Percentiles rank a stretch among this genome's conserved stretches.
These are phyloP conservation scores for Drosophila quadrilineata DNA, from an alignment of 1,140 invertebrate genomes.

Conservation along the genomic window DNA sequence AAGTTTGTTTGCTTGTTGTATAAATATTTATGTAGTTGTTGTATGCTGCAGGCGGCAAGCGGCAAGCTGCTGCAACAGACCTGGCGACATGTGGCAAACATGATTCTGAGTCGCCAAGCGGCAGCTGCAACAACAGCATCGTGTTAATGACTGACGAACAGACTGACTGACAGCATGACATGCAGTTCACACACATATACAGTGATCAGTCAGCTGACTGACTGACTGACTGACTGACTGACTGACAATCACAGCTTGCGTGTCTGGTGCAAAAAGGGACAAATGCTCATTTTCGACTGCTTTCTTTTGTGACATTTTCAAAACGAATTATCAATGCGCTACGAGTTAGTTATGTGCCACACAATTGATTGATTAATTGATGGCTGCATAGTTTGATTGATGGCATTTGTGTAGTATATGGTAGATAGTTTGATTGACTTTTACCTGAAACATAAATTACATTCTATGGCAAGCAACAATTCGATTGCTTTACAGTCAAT, in stretches of 20 bases:
- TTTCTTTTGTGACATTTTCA: conserved; percentile 33
- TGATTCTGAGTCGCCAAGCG: conserved; percentile 21
- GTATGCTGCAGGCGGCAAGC: no score
- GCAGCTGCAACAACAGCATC: conserved; percentile 19
- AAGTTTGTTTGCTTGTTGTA: conserved; percentile 49
- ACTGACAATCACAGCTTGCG: conserved; percentile 17
- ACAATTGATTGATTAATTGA: conserved; percentile 40
- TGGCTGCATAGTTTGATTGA: no score
- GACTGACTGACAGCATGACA: conserved; percentile 25
- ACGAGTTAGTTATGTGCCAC: conserved; percentile 49
- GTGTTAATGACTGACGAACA: conserved; percentile 41
- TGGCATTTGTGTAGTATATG: no score
- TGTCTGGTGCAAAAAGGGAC: conserved; percentile 30
- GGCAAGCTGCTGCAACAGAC: no score
- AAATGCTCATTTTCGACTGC: conserved; percentile 27
- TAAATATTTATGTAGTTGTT: conserved; percentile 54
- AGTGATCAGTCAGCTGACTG: conserved; percentile 37
- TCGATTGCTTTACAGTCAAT: not conserved
- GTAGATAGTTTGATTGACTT: no score
- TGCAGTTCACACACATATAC: conserved; percentile 15
- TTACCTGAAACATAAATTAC: no score
- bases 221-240: conserved; percentile 30
- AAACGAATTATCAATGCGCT: conserved; percentile 43
- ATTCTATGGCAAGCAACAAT: conserved; percentile 11
- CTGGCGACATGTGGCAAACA: conserved; percentile 28